phyloP scores from a whole-genome alignment of 2,888 invertebrate genomes.

The Standfussiana lucernea region DNA sequence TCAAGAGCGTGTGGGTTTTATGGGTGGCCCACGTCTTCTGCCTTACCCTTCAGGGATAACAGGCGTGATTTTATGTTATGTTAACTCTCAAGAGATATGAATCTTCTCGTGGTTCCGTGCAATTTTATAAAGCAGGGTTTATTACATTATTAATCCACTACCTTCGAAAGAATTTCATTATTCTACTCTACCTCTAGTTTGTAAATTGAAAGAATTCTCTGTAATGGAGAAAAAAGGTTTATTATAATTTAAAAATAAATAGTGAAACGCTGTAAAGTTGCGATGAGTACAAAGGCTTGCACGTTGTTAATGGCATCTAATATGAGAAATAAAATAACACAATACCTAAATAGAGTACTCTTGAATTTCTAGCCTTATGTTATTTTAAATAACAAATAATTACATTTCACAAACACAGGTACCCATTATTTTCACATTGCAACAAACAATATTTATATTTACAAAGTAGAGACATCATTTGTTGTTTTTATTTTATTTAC shows the following conservation, averaged over 20 bases:
- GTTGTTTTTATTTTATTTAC: background rate
- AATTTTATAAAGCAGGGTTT: background rate
- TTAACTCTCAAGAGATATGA: background rate
- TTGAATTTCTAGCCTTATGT: background rate
- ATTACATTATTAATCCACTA: background rate
- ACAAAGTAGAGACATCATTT: background rate
- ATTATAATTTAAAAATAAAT: background rate
- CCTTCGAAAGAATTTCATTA: background rate
- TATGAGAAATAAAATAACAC: background rate
- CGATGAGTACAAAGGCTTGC: background rate
- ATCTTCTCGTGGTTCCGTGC: too few relatives aligned
- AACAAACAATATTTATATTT: background rate
- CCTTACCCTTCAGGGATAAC: background rate
- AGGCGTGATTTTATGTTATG: background rate
- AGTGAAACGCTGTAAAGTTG: too few relatives aligned
- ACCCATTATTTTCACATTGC: background rate
- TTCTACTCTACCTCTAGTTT: background rate
- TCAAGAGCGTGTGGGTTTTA: background rate
- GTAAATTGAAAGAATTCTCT: background rate
- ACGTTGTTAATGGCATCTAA: background rate
- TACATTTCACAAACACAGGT: background rate
- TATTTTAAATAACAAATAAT: slow-evolving; percentile 7
- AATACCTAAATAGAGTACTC: slow-evolving; percentile 8
- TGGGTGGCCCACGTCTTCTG: too few relatives aligned
- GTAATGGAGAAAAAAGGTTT: slow-evolving; percentile 9